Evolutionary conservation across 2,888 invertebrate species (phyloP), one percentile per base, ranked within the genome.

Genomic region (Limnephilus auricula): DNA sequence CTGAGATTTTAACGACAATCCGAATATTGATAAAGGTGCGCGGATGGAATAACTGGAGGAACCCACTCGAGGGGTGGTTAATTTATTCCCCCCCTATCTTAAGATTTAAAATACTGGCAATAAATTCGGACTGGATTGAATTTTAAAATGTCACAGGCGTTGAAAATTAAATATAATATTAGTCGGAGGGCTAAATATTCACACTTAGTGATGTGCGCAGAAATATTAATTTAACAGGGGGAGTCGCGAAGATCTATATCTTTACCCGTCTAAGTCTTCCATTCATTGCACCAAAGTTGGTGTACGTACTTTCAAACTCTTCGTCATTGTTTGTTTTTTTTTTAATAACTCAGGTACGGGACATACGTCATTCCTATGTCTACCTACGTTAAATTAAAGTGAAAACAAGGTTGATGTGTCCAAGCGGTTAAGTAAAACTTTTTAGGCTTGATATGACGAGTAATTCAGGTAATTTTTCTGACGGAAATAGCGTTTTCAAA

Each of bases 1-100:
- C 90, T 84, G 90, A 90, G 90, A 90, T 90, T 90, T 90, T 83
- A 83, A 34, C 65, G 90, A 65, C 90, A 90, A 90, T 90, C 90
- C 84, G 90, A 83, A 90, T 90, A 90, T 90, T 90, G 90, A 90
- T 90, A 90, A 90, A 90, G 90, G 65, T 79, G 65, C 83, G 32
- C 25, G 89, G 32, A 32, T 50, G 10, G 83, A 89, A 50, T 32
- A 65, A 90, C 65, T 84, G 31, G 65, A 32, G 78, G 30, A 84
- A 37, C 25, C 83, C 31, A 90, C 84, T 84, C 10, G 50, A 32
- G 84, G 65, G 34, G 37, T 34, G 90, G 84, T 9, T 90, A 90
- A 90, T 84, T 90, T 90, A 90, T 90, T 90, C 90, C 37, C 84
- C n/a, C 84, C 84, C 84, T 78, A 65, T 78, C 78, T 32, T 34